Evolutionary conservation across 2,888 invertebrate genomes (phyloP), one percentile per base, ranked within the genome.

Genomic region (Parnassius smintheus): DNA sequence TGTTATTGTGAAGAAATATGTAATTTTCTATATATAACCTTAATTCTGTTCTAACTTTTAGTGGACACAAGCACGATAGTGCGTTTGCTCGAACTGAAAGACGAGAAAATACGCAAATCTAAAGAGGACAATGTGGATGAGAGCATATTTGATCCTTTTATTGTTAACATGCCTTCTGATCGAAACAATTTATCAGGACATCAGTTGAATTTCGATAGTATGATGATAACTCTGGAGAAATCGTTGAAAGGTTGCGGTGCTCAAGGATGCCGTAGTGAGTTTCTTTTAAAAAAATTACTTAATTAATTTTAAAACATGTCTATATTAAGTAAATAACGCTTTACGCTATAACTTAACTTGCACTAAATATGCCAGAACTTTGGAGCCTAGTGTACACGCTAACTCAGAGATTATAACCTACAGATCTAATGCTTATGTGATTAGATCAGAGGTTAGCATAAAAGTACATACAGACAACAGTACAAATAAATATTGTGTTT

Each of bases 181-280:
- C 65, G 78, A 0, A 62, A 65, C 2, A 81, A 86, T 59, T 72
- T 71, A 13, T 51, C 66, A 1, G 81, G 70, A 0, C 88, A 90
- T 58, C 72, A 75, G 62, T 71, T 66, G 25, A 81, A 85, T 72
- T 86, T 75, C 62, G 77, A 82, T 2, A 69, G 69, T 2, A 80
- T 90, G 85, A 72, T 83, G 72, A 69, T 75, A 13, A 76, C 75
- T 0, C 70, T 87, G 0, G 72, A 76, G 1, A 72, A 71, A 2
- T 71, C 74, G 42, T 63, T 86, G 13, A 74, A 76, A 7, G 83
- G 83, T 0, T 90, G 89, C 65, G 85, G 83, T 0, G 69, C 73
- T 8, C 67, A 70, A 42, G 83, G 83, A 2, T 88, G 88, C 60
- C 65, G 68, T 53, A 77, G 89, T 88, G 66, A 82, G 79, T 76